A percentile compares a stretch with the other conserved stretches of the same genome.
Evolutionary conservation across 2,888 invertebrate species (phyloP).

Genomic region (Halictus ligatus): DNA sequence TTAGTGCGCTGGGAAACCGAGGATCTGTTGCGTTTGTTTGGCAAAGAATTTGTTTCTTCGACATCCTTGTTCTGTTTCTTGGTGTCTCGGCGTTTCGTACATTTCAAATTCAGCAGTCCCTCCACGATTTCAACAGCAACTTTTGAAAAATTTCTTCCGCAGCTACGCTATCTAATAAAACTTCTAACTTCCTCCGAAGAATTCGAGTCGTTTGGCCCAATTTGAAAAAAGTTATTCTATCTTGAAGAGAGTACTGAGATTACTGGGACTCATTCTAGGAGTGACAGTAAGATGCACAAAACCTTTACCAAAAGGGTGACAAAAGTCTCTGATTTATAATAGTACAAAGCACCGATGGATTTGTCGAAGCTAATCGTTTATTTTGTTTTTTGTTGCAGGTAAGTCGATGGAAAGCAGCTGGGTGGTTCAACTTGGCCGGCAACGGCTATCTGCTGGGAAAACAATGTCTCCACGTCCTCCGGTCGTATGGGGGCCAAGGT

Average conservation of each 20-base stretch:
- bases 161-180: too few species aligned
- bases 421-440: background rate
- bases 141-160: constrained; percentile 28
- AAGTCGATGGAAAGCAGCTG: constrained; percentile 45
- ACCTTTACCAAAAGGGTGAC: too few species aligned
- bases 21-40: background rate
- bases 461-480: constrained; percentile 23
- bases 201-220: background rate
- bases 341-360: background rate
- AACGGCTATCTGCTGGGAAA: constrained; percentile 16
- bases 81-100: too few species aligned
- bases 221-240: background rate
- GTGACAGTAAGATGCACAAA: too few species aligned
- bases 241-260: background rate
- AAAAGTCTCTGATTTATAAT: background rate
- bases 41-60: background rate
- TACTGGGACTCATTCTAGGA: too few species aligned
- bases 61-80: background rate
- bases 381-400: constrained; percentile 72
- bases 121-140: too few species aligned
- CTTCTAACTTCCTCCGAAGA: too few species aligned
- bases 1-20: background rate
- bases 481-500: background rate
- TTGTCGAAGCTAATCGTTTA: background rate
- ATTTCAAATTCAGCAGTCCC: too few species aligned